These are phyloP conservation scores for Sitta europaea DNA, from an alignment of 2,113 vertebrate species.

Conservation along the genomic window DNA sequence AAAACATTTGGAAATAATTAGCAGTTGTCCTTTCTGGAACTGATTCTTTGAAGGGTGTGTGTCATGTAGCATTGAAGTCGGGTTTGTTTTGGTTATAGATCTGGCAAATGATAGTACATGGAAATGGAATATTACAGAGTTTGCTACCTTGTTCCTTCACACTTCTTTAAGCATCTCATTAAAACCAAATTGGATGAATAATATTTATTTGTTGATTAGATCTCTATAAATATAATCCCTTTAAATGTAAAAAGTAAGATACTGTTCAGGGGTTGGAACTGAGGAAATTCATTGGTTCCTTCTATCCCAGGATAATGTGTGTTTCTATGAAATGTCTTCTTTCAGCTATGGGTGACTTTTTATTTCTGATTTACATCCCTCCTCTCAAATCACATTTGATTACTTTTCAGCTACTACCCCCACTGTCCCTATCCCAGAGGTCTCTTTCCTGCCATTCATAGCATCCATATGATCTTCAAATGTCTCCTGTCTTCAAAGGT, in stretches of 20 bases:
- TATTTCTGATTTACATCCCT: background rate
- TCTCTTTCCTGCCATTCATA: background rate
- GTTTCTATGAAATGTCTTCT: background rate
- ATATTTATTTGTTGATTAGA: background rate
- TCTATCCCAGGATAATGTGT: background rate
- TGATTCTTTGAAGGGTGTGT: background rate
- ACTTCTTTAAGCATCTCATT: background rate
- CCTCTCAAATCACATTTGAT: background rate
- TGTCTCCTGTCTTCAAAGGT: background rate
- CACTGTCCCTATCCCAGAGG: background rate
- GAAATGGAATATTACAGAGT: background rate
- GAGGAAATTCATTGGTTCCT: background rate
- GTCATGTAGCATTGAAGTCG: background rate
- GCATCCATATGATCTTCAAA: background rate
- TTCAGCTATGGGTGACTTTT: background rate
- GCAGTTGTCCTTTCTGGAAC: constrained; percentile 1
- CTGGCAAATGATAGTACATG: background rate
- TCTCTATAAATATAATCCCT: background rate
- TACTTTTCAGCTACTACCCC: background rate
- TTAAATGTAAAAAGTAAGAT: background rate
- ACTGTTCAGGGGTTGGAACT: background rate
- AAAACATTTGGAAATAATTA: constrained; percentile 16
- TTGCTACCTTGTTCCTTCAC: background rate
- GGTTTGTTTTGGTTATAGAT: background rate
- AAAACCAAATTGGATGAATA: background rate